Base-by-base conservation (phyloP, 2,797 vertebrate species). In the Ateles fusciceps region DNA sequence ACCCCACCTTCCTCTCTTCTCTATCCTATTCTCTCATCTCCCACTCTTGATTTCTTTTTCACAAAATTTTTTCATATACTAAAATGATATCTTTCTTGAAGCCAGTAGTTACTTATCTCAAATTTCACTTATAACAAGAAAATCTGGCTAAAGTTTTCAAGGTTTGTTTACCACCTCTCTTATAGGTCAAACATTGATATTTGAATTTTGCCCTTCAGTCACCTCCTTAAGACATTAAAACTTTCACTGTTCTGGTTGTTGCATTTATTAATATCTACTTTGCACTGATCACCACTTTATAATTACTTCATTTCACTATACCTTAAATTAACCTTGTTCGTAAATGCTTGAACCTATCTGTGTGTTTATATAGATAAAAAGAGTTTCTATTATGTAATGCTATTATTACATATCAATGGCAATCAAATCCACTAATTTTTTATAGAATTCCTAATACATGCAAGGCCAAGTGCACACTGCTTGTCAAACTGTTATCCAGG, bases 321-420 rank as follows among this genome's bases (percentile, higher is more conserved):
- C 44, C 59, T 86, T 95, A 97, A 96, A 83, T 88, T 95, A 95
- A 93, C 68, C 42, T 89, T 94, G 68, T 80, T 94, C 83, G 92
- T 90, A 94, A 79, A 95, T 80, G 24, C 13, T 89, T 76, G 75
- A 95, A 92, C 64, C 52, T 83, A 78, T 55, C 83, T 36, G 0
- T 87, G 6, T 90, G 68, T 94, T 93, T 61, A 79, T 44, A 39
- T 24, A 78, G 57, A 86, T 89, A 88, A 83, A 97, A 94, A 71
- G 83, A 94, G 12, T 10, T 95, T 91, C 44, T 21, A 89, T 75
- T 88, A 88, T 74, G 75, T 13, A 85, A 50, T 6, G 22, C 12
- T 46, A 85, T 93, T 46, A 81, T 93, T 83, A 57, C 85, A 89
- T 96, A 85, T 95, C 8, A 91, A 28, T 50, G 76, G 10, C 36